Evolutionary conservation across 2,797 vertebrate species (phyloP).

Genomic region (Phalanger gymnotis): DNA sequence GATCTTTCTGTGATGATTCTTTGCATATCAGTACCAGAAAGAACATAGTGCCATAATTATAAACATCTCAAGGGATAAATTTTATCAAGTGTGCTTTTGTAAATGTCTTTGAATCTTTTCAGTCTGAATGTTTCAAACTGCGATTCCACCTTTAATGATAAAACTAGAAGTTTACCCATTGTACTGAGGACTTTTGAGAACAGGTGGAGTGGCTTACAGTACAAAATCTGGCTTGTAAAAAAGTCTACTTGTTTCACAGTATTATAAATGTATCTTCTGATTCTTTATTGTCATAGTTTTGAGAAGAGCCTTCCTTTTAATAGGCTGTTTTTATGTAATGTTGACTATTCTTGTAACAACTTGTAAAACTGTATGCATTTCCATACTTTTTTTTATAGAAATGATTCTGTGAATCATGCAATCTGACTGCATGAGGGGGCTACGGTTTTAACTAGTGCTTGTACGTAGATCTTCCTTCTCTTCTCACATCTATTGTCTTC

Average conservation of each 20-base stretch:
- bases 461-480: background rate
- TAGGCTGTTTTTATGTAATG: background rate
- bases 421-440: background rate
- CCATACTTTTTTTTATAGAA: background rate
- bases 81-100: background rate
- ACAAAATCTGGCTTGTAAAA: background rate
- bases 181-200: background rate
- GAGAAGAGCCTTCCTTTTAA: background rate
- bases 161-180: background rate
- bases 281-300: background rate
- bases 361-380: background rate
- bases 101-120: background rate
- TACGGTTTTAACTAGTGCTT: background rate
- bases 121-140: background rate
- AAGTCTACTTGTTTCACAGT: background rate
- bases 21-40: background rate
- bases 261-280: background rate
- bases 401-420: conserved; percentile 5
- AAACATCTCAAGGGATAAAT: background rate
- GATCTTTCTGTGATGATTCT: background rate
- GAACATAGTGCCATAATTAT: background rate
- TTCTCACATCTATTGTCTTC: background rate
- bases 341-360: background rate
- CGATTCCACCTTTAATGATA: background rate
- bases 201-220: background rate